These are phyloP conservation scores for Blastomussa wellsi DNA, from an alignment of 92 coral and sea anemone species.

Conservation along the genomic window DNA sequence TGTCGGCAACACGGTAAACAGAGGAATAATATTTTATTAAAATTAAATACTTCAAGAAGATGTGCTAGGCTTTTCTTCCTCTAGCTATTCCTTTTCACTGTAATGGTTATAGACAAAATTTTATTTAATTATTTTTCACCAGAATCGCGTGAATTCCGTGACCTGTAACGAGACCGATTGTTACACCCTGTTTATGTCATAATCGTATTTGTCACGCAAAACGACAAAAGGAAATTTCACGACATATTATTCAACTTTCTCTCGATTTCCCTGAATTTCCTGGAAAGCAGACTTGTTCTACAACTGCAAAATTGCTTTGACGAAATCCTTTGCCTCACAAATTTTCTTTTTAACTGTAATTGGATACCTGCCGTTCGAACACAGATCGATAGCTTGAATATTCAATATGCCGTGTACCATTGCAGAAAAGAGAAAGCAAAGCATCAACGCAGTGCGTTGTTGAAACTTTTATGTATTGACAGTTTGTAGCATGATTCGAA, in stretches of 20 bases:
- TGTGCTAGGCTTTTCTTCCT: not conserved
- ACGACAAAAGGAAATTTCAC: not conserved
- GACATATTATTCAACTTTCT: not conserved
- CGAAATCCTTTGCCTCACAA: not conserved
- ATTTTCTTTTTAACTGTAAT: too few species aligned
- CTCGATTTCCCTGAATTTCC: not conserved
- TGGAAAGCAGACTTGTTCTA: not conserved
- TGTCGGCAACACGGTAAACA: not conserved
- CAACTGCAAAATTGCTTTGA: not conserved
- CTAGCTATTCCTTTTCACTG: not conserved
- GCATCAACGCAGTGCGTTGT: not conserved
- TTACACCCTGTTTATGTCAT: not conserved
- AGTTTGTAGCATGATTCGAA: not conserved
- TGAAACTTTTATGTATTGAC: not conserved
- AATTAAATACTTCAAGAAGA: not conserved
- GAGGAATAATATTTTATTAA: not conserved
- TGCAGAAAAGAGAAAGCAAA: too few species aligned
- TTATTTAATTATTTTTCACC: not conserved
- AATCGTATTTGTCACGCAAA: not conserved
- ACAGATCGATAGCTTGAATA: not conserved
- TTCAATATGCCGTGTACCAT: too few species aligned
- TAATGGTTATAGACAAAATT: not conserved
- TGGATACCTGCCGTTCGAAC: not conserved
- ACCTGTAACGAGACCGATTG: not conserved
- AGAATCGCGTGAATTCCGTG: constrained; percentile 8